Evolutionary conservation across 2,888 invertebrate species (phyloP), one percentile per base, ranked within the genome.

Genomic region (Alentia gelatinosa): DNA sequence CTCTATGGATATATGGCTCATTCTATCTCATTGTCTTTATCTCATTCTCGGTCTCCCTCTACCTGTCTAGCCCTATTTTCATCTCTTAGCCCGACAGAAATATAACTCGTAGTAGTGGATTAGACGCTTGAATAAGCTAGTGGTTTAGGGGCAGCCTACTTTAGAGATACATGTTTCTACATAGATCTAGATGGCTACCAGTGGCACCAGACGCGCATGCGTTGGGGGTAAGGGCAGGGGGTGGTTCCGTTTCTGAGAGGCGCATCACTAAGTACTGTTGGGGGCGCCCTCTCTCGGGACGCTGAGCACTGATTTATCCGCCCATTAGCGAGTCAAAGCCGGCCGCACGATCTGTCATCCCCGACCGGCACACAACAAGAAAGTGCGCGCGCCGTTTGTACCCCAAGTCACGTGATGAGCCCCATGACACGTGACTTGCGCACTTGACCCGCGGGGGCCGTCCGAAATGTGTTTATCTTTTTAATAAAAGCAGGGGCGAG

Each of bases 381-480:
- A 86, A 86, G 86, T 47, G 86, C 86, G 47, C 47, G 86, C 47
- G 86, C 86, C 42, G 86, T 86, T 47, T 47, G 86, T 86, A 86
- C 86, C 86, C 26, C 47, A 47, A 86, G 47, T 26, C 86, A 86
- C 86, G 86, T 86, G 86, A 86, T 47, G 86, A 47, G 47, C 86
- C 86, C 42, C 86, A 47, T 86, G 86, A 86, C 86, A 86, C 47
- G 86, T 86, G 86, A 86, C 86, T 83, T 84, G 84, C 84, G 84
- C 84, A 84, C 84, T 84, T 86, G 86, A 86, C 86, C 86, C 47
- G 26, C 9, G 50, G 47, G 86, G n/a, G 86, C 86, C 50, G 30
- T 9, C 47, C 86, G 47, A 86, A 83, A 33, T 86, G 86, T 86
- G 86, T 86, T 86, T 86, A 86, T 86, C 86, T 86, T 47, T 47